Evolutionary conservation across 1,140 invertebrate species (phyloP), one percentile per base, ranked within the genome.

Genomic region (Teleopsis dalmanni): DNA sequence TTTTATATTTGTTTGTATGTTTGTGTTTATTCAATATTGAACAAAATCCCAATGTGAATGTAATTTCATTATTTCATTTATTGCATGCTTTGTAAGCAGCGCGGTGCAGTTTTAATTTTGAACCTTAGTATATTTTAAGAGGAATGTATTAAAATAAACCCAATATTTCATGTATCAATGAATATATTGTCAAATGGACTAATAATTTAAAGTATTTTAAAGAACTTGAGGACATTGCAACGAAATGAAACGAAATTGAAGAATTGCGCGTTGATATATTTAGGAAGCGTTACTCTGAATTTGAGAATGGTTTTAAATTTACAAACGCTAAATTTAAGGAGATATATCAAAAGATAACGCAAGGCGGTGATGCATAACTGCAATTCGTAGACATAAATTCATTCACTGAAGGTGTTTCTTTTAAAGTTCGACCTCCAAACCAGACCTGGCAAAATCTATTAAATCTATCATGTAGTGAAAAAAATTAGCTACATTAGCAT

Each of bases 391-490:
- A 99, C 67, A 88, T 95, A 45, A 92, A 99, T 77, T 95, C 96
- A 0, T 99, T 99, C 64, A 85, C 83, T 2, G 93, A 98, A 67
- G 96, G 96, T 43, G 87, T 99, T 45, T 82, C 87, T n/a, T 96
- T 56, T 70, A 93, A 91, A 65, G 95, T 99, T 2, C 80, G 96
- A 11, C 97, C 96, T 0, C 95, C 95, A 0, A 94, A 92, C 59
- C 99, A 99, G 67, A 93, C 94, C 0, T 99, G 97, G 97, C 99
- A 99, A 71, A 89, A 91, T 61, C 99, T 99, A 54, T 87, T 87
- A 1, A 97, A 98, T 74, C 72, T 99, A n/a, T 97, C 93, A 1
- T 97, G 97, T 19, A 97, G 97, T 2, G 97, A 99, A 74, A 99
- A 99, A 72, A 99, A 97, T 0, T 73, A 99, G 0, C 93, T 7